Evolutionary conservation across 1,140 invertebrate species (phyloP), one percentile per base, ranked within the genome.

Genomic region (Macrobrachium rosenbergii): DNA sequence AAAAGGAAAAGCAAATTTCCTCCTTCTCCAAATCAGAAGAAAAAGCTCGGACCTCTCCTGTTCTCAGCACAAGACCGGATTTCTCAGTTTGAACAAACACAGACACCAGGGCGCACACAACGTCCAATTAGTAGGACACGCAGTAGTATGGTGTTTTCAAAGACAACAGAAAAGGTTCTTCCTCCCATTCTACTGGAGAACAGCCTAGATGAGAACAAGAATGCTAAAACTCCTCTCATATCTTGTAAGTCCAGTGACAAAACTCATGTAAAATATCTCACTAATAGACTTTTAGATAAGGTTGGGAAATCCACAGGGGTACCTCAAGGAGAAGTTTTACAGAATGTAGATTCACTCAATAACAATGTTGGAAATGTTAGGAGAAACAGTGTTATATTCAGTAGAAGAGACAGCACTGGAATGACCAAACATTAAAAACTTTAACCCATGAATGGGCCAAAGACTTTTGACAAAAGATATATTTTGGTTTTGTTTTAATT

Each of bases 261-360:
- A 80, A 90, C 73, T 87, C 90, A 87, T 85, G 90, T 82, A 90
- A 89, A 88, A 89, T 92, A 82, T 88, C 89, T 90, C 59, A 90
- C 45, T 89, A 89, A 88, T 82, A 89, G 80, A 88, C 89, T 75
- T 76, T 89, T 80, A 64, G 83, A 78, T 64, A 85, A 81, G 62
- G 79, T 45, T 87, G 82, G 82, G 85, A 88, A 77, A 64, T 43
- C 28, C 64, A 86, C 52, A 76, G 89, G 75, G 86, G 88, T 62
- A 88, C 83, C 75, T 84, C 89, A 21, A 83, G 89, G 83, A 82
- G 83, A 82, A 45, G 43, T 77, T 77, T 52, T 52, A 8, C 75
- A 59, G 45, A 77, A 59, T 52, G 75, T 77, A n/a, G 90, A 90
- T 63, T 81, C 89, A 16, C 76, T 83, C 64, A 87, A 90, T 37